phyloP scores from a whole-genome alignment of 2,113 vertebrate species.

The Ochotona princeps region DNA sequence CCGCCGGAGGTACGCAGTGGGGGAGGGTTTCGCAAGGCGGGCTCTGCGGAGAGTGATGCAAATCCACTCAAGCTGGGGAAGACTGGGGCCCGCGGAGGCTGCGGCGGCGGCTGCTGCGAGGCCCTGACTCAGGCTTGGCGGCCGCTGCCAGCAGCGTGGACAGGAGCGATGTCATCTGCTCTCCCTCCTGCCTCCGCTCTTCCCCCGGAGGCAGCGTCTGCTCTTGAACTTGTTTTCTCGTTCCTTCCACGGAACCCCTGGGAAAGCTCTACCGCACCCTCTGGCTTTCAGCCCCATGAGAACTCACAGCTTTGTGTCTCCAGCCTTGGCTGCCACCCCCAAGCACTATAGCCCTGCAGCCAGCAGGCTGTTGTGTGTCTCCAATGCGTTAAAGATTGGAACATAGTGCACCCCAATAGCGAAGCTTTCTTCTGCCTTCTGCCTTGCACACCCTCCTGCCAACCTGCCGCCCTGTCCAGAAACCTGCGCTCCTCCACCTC shows the following conservation, averaged over 20 bases:
- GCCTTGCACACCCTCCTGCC: background rate
- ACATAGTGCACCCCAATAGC: background rate
- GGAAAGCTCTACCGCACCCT: conserved; percentile 39
- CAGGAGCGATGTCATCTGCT: conserved; percentile 52
- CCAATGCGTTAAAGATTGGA: background rate
- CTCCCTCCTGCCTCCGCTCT: conserved; percentile 37
- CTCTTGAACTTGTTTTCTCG: background rate
- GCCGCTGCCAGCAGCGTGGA: conserved; percentile 66
- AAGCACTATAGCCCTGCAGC: background rate
- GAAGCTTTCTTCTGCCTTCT: background rate
- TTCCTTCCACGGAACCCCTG: background rate
- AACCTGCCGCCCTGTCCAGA: background rate
- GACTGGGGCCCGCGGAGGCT: conserved; percentile 35
- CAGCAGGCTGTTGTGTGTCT: background rate
- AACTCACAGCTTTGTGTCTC: background rate
- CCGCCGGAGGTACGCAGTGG: conserved; percentile 56
- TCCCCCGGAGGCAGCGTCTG: conserved; percentile 46
- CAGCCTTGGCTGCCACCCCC: conserved; percentile 35
- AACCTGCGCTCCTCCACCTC: background rate
- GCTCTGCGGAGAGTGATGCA: conserved; percentile 62
- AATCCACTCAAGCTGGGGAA: conserved; percentile 48
- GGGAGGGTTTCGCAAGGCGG: conserved; percentile 57
- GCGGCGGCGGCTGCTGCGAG: background rate
- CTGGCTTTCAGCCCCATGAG: background rate
- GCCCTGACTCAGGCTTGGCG: conserved; percentile 72